Percentiles rank a stretch among this genome's conserved stretches.
Evolutionary conservation across 1,140 invertebrate genomes (phyloP).

Genomic region (Cotesia glomerata): DNA sequence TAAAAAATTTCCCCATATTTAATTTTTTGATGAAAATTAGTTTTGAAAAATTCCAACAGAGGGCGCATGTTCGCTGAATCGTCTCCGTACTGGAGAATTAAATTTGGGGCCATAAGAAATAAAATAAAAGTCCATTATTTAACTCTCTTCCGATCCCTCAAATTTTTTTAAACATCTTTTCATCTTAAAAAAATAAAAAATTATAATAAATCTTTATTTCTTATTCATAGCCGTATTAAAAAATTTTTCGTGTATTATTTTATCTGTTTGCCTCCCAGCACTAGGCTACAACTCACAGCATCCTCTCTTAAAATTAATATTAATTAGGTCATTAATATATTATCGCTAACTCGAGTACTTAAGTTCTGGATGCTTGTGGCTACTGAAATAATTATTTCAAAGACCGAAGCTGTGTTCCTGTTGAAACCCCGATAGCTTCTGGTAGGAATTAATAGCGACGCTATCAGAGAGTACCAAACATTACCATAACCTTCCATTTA

Average conservation of each 20-base stretch:
- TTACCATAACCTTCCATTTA: constrained; percentile 31
- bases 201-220: no score
- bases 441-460: not conserved
- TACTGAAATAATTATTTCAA: constrained; percentile 3
- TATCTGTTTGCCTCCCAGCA: not conserved
- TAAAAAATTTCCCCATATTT: no score
- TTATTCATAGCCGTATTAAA: no score
- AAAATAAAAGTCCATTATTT: no score
- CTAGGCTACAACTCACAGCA: not conserved
- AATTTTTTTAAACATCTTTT: no score
- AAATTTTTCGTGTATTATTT: not conserved
- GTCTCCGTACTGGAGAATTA: no score
- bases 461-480: constrained; percentile 12
- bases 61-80: no score
- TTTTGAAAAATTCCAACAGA: no score
- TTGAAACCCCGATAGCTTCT: not conserved
- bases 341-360: not conserved
- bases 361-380: not conserved
- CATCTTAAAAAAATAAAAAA: no score
- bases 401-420: not conserved
- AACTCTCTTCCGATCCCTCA: no score
- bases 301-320: not conserved
- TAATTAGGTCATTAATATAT: constrained; percentile 2
- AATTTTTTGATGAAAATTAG: no score
- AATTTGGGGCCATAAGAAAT: no score